Evolutionary conservation across 2,113 vertebrate genomes (phyloP).

Genomic region (Scopus umbretta): DNA sequence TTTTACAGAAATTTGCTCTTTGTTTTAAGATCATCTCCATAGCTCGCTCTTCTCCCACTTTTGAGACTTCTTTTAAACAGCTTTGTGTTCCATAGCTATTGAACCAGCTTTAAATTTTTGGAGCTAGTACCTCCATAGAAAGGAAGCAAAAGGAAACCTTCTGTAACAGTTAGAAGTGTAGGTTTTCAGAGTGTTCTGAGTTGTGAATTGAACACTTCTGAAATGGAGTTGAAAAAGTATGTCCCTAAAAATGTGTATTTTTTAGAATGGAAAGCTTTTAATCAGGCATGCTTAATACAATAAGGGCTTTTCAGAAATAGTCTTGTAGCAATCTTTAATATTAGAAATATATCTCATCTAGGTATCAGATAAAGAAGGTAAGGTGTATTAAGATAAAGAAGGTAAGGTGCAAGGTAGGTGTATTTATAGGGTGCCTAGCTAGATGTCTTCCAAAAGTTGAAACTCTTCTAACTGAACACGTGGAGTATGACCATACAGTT

Average conservation of each 20-base stretch:
- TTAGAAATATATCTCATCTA: background rate
- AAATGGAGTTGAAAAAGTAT: background rate
- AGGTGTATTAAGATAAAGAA: no score
- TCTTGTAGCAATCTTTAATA: background rate
- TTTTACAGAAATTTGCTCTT: background rate
- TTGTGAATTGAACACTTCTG: background rate
- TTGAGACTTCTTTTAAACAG: background rate
- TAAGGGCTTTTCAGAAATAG: background rate
- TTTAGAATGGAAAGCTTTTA: background rate
- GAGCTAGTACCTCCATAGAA: background rate
- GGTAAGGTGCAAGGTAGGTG: background rate
- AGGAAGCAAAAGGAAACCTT: background rate
- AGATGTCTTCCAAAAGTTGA: background rate
- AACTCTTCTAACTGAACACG: background rate
- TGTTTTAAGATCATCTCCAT: background rate
- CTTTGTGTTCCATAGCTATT: background rate
- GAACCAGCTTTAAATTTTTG: background rate
- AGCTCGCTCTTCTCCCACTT: background rate
- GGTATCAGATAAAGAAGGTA: background rate
- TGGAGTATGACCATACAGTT: background rate
- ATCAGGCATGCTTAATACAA: background rate
- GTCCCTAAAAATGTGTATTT: background rate
- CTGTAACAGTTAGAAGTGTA: background rate
- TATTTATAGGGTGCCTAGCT: background rate
- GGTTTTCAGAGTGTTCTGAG: background rate